Evolutionary conservation across 1,140 invertebrate genomes (phyloP), one percentile per base, ranked within the genome.

Genomic region (Druon quercuslanigerum): DNA sequence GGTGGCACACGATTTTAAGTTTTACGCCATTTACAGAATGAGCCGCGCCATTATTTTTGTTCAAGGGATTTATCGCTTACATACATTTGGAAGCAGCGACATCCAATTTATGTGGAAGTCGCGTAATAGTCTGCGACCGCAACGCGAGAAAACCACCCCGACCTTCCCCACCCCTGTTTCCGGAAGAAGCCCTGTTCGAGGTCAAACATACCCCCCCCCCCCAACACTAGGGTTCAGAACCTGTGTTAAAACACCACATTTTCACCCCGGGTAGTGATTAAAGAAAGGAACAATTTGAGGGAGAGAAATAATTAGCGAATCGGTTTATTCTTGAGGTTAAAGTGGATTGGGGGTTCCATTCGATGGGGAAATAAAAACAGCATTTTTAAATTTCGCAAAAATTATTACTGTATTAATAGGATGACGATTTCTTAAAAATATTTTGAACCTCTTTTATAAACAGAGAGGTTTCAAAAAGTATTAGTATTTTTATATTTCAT

Each of bases 1-100:
- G 83, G 83, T 86, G 85, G 86, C 86, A 25, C 25, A 14, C 60
- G 60, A 66, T 66, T 66, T 66, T 66, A 89, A 90, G 89, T 90
- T 89, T 88, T 87, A 86, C 88, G 85, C 89, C 89, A 90, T 90
- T 89, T 89, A 87, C 87, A 90, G 89, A 90, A 90, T 90, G 89
- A 90, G 88, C 86, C 84, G 83, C 84, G 83, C 88, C 87, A 90
- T 89, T 90, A 90, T 90, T 90, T 90, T 89, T 83, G 81, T 78
- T 71, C 71, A 71, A 54, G 50, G 82, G 86, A 90, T 90, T 90
- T 90, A 90, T 86, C 83, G 83, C 86, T 46, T 85, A 85, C 87
- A 86, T 88, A 88, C 86, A 87, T 88, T 89, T 83, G 84, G 87
- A 86, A 83, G 85, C 83, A 86, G 83, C 84, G 84, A 84, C 84